Base-by-base conservation (phyloP, 1,140 invertebrate species). In the Dendrolimus punctatus region DNA sequence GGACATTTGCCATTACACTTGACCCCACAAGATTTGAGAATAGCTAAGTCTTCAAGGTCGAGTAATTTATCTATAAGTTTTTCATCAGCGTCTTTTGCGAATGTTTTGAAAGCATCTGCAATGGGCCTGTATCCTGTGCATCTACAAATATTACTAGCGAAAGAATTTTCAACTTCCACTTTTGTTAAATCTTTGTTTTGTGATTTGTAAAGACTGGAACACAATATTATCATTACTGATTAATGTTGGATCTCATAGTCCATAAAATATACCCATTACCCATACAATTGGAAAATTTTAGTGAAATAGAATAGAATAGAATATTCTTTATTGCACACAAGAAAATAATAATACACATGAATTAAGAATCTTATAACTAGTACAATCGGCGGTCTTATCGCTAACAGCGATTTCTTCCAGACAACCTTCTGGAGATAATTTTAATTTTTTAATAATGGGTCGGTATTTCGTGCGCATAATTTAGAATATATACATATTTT, bases 91-190 rank as follows among this genome's bases (percentile, higher is more conserved):
- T 95, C 92, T 8, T 61, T 83, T 2, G 92, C 90, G 49, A 94
- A 91, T 9, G 91, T 90, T 85, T 95, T 95, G 73, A 95, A 95
- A 9, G 93, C 90, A 59, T 95, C 93, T 40, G 95, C 78, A 69
- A 96, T 96, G 4, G 95, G 91, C 51, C 95, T 87, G 68, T 96
- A 96, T 0, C 95, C 95, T 2, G 95, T 96, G 73, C 95, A 97
- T 42, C 95, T 90, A 56, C 95, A 96, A 40, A 96, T 90, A 71
- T 96, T 96, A 49, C 95, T 92, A 5, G 91, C 93, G 71, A 95
- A 92, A 0, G 91, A 90, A 64, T 94, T 91, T 71, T 95, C 93
- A 8, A 95, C 88, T 67, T 94, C 88, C 51, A 88, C 78, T 88
- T 90, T 91, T 2, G 88, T 91, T 5, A 91, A 55, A 41, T 84